Conservation (phyloP, 2,113 vertebrate genomes). For the Mobula birostris region DNA sequence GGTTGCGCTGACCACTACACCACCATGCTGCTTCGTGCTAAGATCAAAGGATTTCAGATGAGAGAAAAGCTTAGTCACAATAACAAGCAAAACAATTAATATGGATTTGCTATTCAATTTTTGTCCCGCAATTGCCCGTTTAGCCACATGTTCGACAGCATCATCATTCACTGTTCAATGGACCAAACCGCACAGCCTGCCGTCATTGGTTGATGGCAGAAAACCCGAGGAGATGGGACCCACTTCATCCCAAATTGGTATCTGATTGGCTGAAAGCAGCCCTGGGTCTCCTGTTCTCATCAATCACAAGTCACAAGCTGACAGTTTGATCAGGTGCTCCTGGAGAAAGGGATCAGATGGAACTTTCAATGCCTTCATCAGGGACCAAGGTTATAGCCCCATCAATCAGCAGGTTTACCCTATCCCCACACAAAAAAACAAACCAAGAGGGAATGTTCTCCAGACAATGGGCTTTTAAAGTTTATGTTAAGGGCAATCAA, state of each 20-base stretch:
- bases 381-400: not conserved
- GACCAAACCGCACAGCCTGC: not conserved
- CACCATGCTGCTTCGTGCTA: not conserved
- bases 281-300: not conserved
- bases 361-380: not conserved
- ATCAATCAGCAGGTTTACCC: constrained; percentile 3
- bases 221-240: not conserved
- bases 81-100: not conserved
- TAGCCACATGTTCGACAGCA: too few relatives aligned
- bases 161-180: not conserved
- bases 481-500: not conserved
- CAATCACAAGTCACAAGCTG: not conserved
- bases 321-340: not conserved
- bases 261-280: not conserved
- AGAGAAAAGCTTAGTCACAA: not conserved
- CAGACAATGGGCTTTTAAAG: not conserved
- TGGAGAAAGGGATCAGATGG: not conserved
- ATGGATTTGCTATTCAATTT: not conserved
- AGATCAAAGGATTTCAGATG: not conserved
- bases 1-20: too few relatives aligned
- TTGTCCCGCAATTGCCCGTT: not conserved
- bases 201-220: not conserved
- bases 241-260: not conserved
- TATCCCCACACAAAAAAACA: not conserved
- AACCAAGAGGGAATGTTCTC: not conserved